A percentile compares a stretch with the other conserved stretches of the same genome.
Conservation (phyloP, 2,888 invertebrate genomes). For the Chorisops tibialis region DNA sequence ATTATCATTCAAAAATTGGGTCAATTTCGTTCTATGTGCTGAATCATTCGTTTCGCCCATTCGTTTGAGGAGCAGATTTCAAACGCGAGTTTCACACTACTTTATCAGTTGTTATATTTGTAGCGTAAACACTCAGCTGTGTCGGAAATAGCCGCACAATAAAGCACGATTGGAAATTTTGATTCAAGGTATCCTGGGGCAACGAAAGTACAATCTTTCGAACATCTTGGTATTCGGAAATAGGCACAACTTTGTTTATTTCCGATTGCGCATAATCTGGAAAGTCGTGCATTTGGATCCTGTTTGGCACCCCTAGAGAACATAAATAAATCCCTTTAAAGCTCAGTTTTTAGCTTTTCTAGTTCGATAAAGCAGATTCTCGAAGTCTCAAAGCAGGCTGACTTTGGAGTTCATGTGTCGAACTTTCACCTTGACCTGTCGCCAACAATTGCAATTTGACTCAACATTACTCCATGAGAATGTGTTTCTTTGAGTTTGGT, state of each 20-base stretch:
- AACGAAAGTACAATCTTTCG: too few relatives aligned
- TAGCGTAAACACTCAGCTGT: too few relatives aligned
- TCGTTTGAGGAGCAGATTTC: too few relatives aligned
- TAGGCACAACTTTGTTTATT: neutral
- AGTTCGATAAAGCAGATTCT: conserved; percentile 5
- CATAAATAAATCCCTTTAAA: conserved; percentile 3
- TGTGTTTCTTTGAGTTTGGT: too few relatives aligned
- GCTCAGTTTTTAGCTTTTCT: neutral
- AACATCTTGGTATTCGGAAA: neutral
- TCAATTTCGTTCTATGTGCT: too few relatives aligned
- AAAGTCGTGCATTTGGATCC: neutral
- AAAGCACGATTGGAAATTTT: too few relatives aligned
- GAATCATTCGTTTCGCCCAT: too few relatives aligned
- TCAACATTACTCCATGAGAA: neutral
- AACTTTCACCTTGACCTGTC: conserved; percentile 24
- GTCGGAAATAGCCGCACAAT: too few relatives aligned
- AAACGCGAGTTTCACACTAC: too few relatives aligned
- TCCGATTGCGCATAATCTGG: neutral
- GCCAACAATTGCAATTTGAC: conserved; percentile 2
- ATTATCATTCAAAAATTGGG: too few relatives aligned
- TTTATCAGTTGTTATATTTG: too few relatives aligned
- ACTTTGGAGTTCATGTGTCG: neutral
- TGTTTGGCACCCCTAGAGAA: neutral
- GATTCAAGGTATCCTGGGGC: too few relatives aligned
- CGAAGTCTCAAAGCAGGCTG: neutral